phyloP scores from a whole-genome alignment of 1,140 invertebrate genomes.

The Drosophila seguyi region DNA sequence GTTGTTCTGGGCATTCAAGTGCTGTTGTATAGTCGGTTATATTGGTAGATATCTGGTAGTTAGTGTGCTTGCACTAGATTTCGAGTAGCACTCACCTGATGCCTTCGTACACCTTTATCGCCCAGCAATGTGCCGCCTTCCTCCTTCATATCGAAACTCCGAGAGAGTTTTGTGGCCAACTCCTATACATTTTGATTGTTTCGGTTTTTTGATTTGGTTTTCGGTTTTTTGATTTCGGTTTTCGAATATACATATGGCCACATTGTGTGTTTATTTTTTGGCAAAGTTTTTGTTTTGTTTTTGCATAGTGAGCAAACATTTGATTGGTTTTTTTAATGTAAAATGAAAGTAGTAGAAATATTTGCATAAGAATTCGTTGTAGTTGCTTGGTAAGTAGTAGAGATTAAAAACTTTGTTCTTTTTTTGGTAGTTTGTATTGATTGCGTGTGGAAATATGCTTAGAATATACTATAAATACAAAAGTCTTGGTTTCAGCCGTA shows the following conservation, averaged over 20 bases:
- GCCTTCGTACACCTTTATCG: slow-evolving; percentile 87
- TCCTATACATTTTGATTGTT: slow-evolving; percentile 87
- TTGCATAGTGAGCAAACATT: slow-evolving; percentile 66
- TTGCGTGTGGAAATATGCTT: slow-evolving; percentile 33
- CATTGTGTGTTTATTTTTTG: slow-evolving; percentile 26
- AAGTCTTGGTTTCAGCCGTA: slow-evolving; percentile 20
- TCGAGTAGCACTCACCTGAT: slow-evolving; percentile 83
- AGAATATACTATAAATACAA: slow-evolving; percentile 30
- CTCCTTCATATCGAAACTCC: slow-evolving; percentile 94
- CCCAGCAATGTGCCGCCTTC: slow-evolving; percentile 90
- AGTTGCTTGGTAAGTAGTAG: slow-evolving; percentile 59
- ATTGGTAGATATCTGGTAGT: slow-evolving; percentile 46
- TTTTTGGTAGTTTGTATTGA: slow-evolving; percentile 43
- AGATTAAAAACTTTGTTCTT: slow-evolving; percentile 53
- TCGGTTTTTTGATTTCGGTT: slow-evolving; percentile 17
- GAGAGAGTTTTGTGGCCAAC: slow-evolving; percentile 92
- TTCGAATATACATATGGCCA: slow-evolving; percentile 39
- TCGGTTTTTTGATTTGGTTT: slow-evolving; percentile 33
- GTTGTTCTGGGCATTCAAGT: slow-evolving; percentile 72
- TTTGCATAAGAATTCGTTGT: slow-evolving; percentile 79
- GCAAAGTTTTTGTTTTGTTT: slow-evolving; percentile 34
- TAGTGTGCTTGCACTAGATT: slow-evolving; percentile 56
- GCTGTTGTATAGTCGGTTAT: slow-evolving; percentile 52
- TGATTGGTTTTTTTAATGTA: slow-evolving; percentile 66
- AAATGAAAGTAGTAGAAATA: slow-evolving; percentile 82